Conservation (phyloP, 2,797 vertebrate genomes). For the Acanthopagrus latus region DNA sequence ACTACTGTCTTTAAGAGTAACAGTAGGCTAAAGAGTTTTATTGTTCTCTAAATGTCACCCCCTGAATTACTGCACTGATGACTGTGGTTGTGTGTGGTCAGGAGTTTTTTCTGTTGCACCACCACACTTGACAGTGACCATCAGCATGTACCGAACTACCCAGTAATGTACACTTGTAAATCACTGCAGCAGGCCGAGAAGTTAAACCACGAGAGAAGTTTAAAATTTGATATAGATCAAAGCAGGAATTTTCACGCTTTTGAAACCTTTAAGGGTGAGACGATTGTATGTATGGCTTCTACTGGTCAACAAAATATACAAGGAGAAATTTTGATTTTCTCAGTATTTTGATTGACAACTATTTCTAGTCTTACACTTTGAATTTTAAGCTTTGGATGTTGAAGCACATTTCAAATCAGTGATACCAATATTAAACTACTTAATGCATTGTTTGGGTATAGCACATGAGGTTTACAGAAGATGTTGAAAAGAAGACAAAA, state of each 20-base stretch:
- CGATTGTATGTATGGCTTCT: conserved; percentile 8
- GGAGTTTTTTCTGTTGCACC: not conserved
- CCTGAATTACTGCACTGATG: no score
- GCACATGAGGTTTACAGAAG: conserved; percentile 12
- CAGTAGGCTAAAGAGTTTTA: not conserved
- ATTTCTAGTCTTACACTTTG: not conserved
- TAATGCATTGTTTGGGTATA: not conserved
- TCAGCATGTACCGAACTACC: not conserved
- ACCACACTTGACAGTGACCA: not conserved
- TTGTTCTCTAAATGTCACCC: no score
- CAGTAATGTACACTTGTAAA: not conserved
- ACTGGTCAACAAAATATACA: conserved; percentile 6
- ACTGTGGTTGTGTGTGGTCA: not conserved
- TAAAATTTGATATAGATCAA: conserved; percentile 3
- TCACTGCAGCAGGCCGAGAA: not conserved
- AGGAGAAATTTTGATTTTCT: conserved; percentile 17
- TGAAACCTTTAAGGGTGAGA: not conserved
- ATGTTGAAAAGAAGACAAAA: conserved; percentile 9
- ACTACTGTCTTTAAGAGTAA: conserved; percentile 20
- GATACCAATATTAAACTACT: not conserved
- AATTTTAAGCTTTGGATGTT: not conserved
- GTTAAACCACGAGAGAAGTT: not conserved
- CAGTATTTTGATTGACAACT: conserved; percentile 25
- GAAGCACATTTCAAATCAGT: conserved; percentile 2
- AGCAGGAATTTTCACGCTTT: conserved; percentile 1